A percentile compares a stretch with the other conserved stretches of the same genome.
phyloP scores from a whole-genome alignment of 1,140 invertebrate genomes.

The Drosophila leontia region DNA sequence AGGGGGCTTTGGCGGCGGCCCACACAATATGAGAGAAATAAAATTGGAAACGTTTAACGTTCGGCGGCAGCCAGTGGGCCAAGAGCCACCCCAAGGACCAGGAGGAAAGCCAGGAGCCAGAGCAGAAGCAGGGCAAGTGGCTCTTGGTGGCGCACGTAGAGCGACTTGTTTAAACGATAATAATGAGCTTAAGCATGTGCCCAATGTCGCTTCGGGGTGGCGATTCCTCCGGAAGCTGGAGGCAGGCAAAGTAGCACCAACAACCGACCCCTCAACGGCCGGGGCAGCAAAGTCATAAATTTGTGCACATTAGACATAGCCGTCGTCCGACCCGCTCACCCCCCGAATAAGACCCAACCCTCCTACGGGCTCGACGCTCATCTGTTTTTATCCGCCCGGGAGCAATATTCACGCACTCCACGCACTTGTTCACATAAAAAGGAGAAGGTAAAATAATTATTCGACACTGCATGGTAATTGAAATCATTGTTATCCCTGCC shows the following conservation, averaged over 20 bases:
- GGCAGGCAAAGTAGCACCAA: slow-evolving; percentile 61
- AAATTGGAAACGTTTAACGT: slow-evolving; percentile 79
- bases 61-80: slow-evolving; percentile 26
- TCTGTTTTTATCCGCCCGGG: slow-evolving; percentile 83
- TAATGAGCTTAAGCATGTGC: slow-evolving; percentile 84
- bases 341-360: neutral
- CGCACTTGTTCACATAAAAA: slow-evolving; percentile 75
- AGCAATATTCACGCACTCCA: slow-evolving; percentile 82
- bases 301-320: slow-evolving; percentile 84
- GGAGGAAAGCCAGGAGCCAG: neutral
- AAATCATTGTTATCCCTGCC: slow-evolving; percentile 81
- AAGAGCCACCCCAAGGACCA: slow-evolving; percentile 59
- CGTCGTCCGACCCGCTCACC: slow-evolving; percentile 52
- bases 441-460: slow-evolving; percentile 81
- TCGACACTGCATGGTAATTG: slow-evolving; percentile 83
- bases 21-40: slow-evolving; percentile 38
- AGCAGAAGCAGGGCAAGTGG: slow-evolving; percentile 57
- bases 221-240: slow-evolving; percentile 27
- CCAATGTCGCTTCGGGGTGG: slow-evolving; percentile 57
- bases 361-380: slow-evolving; percentile 44
- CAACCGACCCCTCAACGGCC: slow-evolving; percentile 40
- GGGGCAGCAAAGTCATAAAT: slow-evolving; percentile 82
- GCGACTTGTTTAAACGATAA: slow-evolving; percentile 81
- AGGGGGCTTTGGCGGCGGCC: neutral
- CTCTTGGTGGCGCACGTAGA: slow-evolving; percentile 62